Evolutionary conservation across 2,888 invertebrate genomes (phyloP), one percentile per base, ranked within the genome.

Genomic region (Cylloceria caligata): DNA sequence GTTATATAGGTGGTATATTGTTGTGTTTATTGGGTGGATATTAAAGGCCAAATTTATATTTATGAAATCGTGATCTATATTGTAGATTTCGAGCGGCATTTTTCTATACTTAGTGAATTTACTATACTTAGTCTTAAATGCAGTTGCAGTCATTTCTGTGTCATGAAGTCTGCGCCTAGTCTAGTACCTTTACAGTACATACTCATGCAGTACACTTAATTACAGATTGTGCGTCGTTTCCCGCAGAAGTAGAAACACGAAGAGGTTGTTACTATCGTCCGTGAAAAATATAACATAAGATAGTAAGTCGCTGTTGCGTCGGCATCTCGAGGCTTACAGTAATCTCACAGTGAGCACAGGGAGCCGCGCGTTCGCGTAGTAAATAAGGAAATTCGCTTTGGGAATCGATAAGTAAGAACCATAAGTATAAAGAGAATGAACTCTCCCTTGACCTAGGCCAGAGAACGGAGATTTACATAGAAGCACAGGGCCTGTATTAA

Each of bases 351-450:
- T 21, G 24, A 39, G 27, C 13, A 27, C 62, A 30, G 19, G 39
- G 34, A 47, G 52, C 16, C 11, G 60, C 39, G 42, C 21, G 67
- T 57, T 30, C 71, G 42, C 52, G 62, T 30, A 47, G 78, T 67
- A 79, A 81, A 72, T 79, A 60, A 74, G 74, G 72, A 78, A 81
- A 75, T 60, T 55, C 55, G 49, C 62, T 21, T n/a, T n/a, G 52
- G 27, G 64, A 9, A 39, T 36, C 52, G 2, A 42, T 34, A 16
- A 21, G n/a, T 36, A 39, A 21, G 39, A 7, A 36, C 24, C 55
- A 42, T 30, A 52, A 75, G 67, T 6, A 27, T 55, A 55, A 11
- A 47, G 45, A n/a, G 30, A 16, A 7, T 19, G 69, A n/a, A 30
- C 47, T 74, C n/a, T n/a, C n/a, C n/a, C n/a, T n/a, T n/a, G n/a